These are phyloP conservation scores for Oceanites oceanicus DNA, from an alignment of 2,113 vertebrate species.

Conservation along the genomic window DNA sequence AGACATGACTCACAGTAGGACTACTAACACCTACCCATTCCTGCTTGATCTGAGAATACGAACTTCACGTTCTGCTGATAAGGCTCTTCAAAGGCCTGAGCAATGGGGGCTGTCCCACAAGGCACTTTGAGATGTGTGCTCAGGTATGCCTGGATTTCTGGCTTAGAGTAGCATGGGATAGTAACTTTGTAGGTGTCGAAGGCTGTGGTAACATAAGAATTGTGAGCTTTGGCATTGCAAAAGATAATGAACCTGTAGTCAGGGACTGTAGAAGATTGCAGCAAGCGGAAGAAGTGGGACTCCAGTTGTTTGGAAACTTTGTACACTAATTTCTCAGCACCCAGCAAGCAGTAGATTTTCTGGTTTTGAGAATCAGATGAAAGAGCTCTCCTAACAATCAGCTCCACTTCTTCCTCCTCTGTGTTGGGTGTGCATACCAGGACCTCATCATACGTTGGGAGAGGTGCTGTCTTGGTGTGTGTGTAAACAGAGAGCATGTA, in stretches of 20 bases:
- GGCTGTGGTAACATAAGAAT: slow-evolving; percentile 75
- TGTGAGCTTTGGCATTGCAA: slow-evolving; percentile 69
- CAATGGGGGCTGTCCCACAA: background rate
- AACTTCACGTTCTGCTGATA: slow-evolving; percentile 69
- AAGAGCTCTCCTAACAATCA: slow-evolving; percentile 65
- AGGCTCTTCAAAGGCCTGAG: slow-evolving; percentile 55
- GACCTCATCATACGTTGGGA: slow-evolving; percentile 76
- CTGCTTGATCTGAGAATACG: slow-evolving; percentile 72
- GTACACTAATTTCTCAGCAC: slow-evolving; percentile 74
- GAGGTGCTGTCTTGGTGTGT: slow-evolving; percentile 60
- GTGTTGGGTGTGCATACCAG: slow-evolving; percentile 76
- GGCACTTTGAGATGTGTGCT: slow-evolving; percentile 61
- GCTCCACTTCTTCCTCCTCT: slow-evolving; percentile 64
- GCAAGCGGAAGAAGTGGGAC: slow-evolving; percentile 62
- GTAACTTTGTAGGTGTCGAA: slow-evolving; percentile 74
- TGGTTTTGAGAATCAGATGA: background rate
- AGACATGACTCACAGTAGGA: background rate
- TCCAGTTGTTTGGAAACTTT: slow-evolving; percentile 73
- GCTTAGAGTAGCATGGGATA: slow-evolving; percentile 21
- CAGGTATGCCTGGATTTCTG: slow-evolving; percentile 60
- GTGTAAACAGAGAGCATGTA: slow-evolving; percentile 67
- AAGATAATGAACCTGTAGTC: slow-evolving; percentile 71
- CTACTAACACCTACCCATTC: slow-evolving; percentile 65
- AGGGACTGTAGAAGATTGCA: slow-evolving; percentile 31
- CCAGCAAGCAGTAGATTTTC: slow-evolving; percentile 76